Evolutionary conservation across 2,888 invertebrate genomes (phyloP).

Genomic region (Deilephila porcellus): DNA sequence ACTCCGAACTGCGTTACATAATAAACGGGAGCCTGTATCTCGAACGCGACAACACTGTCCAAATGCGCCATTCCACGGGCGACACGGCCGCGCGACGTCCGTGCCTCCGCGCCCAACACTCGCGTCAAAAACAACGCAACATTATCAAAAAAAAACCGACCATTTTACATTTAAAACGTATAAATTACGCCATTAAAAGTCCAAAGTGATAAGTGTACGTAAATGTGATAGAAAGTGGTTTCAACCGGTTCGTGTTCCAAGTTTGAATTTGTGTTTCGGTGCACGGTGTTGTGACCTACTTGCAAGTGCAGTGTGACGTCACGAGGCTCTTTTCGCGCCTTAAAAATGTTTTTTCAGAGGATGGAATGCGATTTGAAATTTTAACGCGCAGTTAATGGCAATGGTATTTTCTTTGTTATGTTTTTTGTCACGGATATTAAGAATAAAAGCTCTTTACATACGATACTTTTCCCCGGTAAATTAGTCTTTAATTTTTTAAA

Average conservation of each 20-base stretch:
- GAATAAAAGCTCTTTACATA: no score
- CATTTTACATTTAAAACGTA: slow-evolving; percentile 39
- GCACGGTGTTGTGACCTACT: slow-evolving; percentile 55
- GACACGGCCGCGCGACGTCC: slow-evolving; percentile 51
- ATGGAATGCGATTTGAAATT: not conserved
- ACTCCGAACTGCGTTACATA: slow-evolving; percentile 1
- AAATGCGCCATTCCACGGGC: slow-evolving; percentile 73
- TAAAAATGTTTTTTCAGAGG: slow-evolving; percentile 32
- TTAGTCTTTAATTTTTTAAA: no score
- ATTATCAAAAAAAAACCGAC: slow-evolving; percentile 36
- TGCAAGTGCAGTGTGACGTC: slow-evolving; percentile 61
- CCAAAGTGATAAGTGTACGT: slow-evolving; percentile 10
- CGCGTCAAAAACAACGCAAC: slow-evolving; percentile 62
- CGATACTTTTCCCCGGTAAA: no score
- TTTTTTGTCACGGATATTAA: not conserved
- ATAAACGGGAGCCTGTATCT: slow-evolving; percentile 25
- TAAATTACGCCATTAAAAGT: slow-evolving; percentile 35
- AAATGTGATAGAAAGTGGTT: slow-evolving; percentile 31
- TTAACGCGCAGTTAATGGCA: not conserved
- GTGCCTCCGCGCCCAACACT: slow-evolving; percentile 42
- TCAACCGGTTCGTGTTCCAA: slow-evolving; percentile 30
- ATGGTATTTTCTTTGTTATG: not conserved
- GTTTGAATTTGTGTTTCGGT: slow-evolving; percentile 20
- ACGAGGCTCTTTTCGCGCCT: slow-evolving; percentile 37
- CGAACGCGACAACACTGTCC: slow-evolving; percentile 54